Evolutionary conservation across 1,140 invertebrate genomes (phyloP), one percentile per base, ranked within the genome.

Genomic region (Papilio machaon): DNA sequence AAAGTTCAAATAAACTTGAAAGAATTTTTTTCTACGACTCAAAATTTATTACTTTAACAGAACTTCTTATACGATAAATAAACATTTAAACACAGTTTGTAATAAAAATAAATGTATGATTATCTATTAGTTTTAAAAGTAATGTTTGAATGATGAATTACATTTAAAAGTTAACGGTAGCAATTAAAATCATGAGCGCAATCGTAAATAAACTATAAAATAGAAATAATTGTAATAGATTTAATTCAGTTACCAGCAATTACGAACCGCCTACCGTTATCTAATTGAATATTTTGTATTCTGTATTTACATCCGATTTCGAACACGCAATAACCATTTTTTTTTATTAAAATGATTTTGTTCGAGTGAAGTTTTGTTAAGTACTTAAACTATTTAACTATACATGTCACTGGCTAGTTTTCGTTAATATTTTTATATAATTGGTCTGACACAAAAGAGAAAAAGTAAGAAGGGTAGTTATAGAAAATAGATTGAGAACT

Each of bases 161-260:
- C 64, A 70, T 70, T 70, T 70, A 70, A 70, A 70, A 38, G 64
- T 70, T 82, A 79, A 85, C 58, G 70, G 80, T 82, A 60, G 38
- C 67, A 46, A 77, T 73, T 80, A 73, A 82, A 83, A 84, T 86
- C 77, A 80, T 70, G 82, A 82, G 64, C 85, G 84, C 84, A 87
- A 84, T 84, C 84, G 82, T 73, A 85, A 87, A 87, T 83, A 84
- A 83, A 23, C 81, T 73, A 82, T 85, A 85, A 85, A 85, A 85
- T 81, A 80, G 80, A 85, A 83, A 83, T 78, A 80, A 85, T 70
- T 70, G 7, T 70, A 70, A 70, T 70, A 30, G 30, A 70, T 70
- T 70, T 70, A 70, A 70, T 70, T 70, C 64, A 70, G 64, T 70
- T 70, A 70, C 11, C 11, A 70, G 30, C 64, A 70, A 70, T 70